Conservation (phyloP, 2,888 invertebrate genomes). For the Cantharis flavilabris region DNA sequence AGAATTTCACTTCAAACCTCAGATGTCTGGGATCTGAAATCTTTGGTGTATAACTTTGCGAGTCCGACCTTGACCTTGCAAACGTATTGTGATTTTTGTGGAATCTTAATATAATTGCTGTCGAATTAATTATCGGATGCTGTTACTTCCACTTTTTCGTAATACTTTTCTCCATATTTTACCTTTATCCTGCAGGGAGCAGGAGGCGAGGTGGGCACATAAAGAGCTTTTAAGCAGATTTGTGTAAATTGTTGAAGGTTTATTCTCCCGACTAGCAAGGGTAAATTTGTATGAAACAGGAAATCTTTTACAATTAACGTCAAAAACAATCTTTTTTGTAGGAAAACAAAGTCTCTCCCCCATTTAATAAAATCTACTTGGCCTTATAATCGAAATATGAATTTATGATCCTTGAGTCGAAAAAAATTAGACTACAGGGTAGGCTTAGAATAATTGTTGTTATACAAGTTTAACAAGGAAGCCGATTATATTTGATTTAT, state of each 20-base stretch:
- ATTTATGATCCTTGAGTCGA: not conserved
- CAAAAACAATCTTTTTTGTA: constrained; percentile 13
- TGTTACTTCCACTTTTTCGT: no score
- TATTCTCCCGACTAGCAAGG: constrained; percentile 9
- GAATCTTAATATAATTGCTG: no score
- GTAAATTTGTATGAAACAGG: constrained; percentile 21
- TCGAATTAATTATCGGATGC: no score
- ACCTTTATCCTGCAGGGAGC: not conserved
- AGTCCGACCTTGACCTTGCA: no score
- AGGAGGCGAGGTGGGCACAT: not conserved
- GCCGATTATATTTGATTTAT: not conserved
- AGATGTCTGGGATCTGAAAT: no score
- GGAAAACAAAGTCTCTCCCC: not conserved
- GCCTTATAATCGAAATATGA: not conserved
- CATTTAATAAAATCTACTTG: not conserved
- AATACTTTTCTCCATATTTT: not conserved
- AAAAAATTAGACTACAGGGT: not conserved
- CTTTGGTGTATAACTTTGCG: no score
- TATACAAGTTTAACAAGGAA: not conserved
- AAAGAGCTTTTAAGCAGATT: constrained; percentile 8
- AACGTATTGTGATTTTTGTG: no score
- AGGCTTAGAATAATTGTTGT: not conserved
- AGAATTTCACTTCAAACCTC: no score
- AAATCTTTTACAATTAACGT: constrained; percentile 19
- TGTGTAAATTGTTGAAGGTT: constrained; percentile 12